Evolutionary conservation across 2,113 vertebrate genomes (phyloP).

Genomic region (Chaetodon auriga): DNA sequence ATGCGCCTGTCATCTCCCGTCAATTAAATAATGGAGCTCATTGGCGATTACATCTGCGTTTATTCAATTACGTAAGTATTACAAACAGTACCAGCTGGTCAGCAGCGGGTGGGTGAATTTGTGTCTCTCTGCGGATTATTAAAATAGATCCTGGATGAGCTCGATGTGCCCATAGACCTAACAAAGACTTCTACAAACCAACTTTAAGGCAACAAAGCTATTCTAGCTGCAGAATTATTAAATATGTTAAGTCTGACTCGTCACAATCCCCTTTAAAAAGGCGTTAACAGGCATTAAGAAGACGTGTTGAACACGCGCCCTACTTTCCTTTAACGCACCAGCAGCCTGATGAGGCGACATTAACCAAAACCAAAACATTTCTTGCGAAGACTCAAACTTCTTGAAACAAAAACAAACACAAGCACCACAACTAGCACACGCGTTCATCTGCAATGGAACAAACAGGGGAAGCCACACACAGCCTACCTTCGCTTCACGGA

Average conservation of each 20-base stretch:
- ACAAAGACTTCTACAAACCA: conserved; percentile 2
- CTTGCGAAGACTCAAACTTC: neutral
- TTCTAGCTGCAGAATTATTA: neutral
- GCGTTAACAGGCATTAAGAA: neutral
- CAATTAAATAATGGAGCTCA: conserved; percentile 59
- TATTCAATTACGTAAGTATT: conserved; percentile 86
- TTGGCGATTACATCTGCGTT: conserved; percentile 67
- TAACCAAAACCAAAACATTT: neutral
- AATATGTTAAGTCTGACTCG: neutral
- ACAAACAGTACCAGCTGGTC: conserved; percentile 16
- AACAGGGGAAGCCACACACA: neutral
- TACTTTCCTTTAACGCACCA: neutral
- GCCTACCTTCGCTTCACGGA: conserved; percentile 41
- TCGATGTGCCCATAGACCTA: neutral
- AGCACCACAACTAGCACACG: neutral
- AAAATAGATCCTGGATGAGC: neutral
- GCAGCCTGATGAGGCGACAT: neutral
- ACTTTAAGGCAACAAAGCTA: neutral
- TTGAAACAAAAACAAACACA: neutral
- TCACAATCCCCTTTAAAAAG: fast-evolving
- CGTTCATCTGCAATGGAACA: neutral
- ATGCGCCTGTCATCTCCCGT: conserved; percentile 67
- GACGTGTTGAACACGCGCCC: neutral
- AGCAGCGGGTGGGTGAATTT: neutral
- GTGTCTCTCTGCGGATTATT: neutral